These are phyloP conservation scores for Otolemur garnettii DNA, from an alignment of 2,113 vertebrate genomes.

Conservation along the genomic window DNA sequence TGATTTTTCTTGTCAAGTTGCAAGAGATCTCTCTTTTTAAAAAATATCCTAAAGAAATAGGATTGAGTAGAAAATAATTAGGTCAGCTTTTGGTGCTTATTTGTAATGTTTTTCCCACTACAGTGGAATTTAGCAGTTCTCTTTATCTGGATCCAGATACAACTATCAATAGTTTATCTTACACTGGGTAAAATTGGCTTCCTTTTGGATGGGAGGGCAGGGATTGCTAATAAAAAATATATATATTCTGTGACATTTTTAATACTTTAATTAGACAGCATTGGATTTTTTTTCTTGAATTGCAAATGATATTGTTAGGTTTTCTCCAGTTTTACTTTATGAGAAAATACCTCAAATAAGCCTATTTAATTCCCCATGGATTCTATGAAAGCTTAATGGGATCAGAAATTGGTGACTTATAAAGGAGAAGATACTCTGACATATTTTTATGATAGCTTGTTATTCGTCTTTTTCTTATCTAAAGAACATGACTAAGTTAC, in stretches of 20 bases:
- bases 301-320: slow-evolving; percentile 45
- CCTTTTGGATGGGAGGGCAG: not conserved
- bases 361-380: slow-evolving; percentile 26
- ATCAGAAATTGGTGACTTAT: slow-evolving; percentile 28
- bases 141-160: not conserved
- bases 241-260: slow-evolving; percentile 31
- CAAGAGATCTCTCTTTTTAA: not conserved
- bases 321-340: slow-evolving; percentile 52
- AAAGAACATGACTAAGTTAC: not conserved
- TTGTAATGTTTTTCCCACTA: slow-evolving; percentile 42
- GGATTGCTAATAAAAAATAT: slow-evolving; percentile 30
- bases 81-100: slow-evolving; percentile 42
- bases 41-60: not conserved
- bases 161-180: not conserved
- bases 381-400: slow-evolving; percentile 8
- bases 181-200: not conserved
- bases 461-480: slow-evolving; percentile 31
- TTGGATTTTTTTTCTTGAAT: slow-evolving; percentile 35
- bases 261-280: slow-evolving; percentile 18
- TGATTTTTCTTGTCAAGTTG: slow-evolving; percentile 39
- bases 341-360: slow-evolving; percentile 40
- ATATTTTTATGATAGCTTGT: slow-evolving; percentile 46
- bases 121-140: not conserved
- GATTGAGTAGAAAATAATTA: slow-evolving; percentile 35
- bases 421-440: not conserved